A percentile compares a stretch with the other conserved stretches of the same genome.
Conservation (phyloP, 2,888 invertebrate genomes). For the Siphlonurus alternatus region DNA sequence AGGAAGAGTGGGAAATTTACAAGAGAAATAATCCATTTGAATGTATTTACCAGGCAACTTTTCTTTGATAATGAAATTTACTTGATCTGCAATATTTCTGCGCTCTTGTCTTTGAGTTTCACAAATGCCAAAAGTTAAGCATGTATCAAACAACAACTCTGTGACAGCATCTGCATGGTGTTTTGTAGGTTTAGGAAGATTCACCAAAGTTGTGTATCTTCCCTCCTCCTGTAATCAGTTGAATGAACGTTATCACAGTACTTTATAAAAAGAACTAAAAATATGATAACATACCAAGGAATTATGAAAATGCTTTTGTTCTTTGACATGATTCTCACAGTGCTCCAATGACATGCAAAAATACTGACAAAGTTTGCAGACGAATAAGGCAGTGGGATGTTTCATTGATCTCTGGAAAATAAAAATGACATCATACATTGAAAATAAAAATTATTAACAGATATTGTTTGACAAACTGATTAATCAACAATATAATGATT, state of each 20-base stretch:
- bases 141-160: constrained; percentile 18
- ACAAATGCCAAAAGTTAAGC: constrained; percentile 19
- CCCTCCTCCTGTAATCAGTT: neutral
- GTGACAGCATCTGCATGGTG: constrained; percentile 21
- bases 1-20: too few relatives aligned
- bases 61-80: constrained; percentile 14
- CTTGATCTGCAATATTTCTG: constrained; percentile 15
- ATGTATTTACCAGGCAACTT: constrained; percentile 1
- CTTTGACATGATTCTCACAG: constrained; percentile 8
- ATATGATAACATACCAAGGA: neutral
- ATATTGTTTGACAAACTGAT: too few relatives aligned
- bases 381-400: constrained; percentile 8
- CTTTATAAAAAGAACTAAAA: neutral
- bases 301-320: neutral
- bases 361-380: constrained; percentile 10
- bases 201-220: neutral
- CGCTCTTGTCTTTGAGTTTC: constrained; percentile 19
- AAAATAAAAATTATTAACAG: too few relatives aligned
- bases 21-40: too few relatives aligned
- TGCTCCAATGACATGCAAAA: constrained; percentile 1
- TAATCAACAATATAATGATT: too few relatives aligned
- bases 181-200: constrained; percentile 20
- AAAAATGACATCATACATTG: too few relatives aligned
- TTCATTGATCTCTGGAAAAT: constrained; percentile 5
- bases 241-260: neutral